phyloP scores from a whole-genome alignment of 2,113 vertebrate genomes.

The Embiotoca jacksoni region DNA sequence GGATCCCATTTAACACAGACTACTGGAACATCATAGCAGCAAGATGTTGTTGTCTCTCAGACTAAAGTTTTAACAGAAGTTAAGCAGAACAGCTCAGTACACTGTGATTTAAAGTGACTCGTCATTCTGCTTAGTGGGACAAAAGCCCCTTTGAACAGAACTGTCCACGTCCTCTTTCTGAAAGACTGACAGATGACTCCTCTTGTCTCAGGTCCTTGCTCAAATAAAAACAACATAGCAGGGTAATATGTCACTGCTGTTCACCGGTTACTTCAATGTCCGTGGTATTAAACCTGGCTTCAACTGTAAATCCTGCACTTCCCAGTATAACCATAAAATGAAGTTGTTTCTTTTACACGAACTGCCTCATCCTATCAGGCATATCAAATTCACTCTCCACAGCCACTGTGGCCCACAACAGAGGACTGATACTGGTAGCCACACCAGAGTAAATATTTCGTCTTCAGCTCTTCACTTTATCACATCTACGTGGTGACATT shows the following conservation, averaged over 20 bases:
- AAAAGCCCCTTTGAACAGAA: constrained; percentile 25
- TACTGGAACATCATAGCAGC: constrained; percentile 18
- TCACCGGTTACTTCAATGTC: background rate
- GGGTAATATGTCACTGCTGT: background rate
- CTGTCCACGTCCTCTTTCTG: constrained; percentile 20
- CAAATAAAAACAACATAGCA: background rate
- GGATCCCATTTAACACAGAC: constrained; percentile 12
- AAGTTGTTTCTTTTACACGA: no score
- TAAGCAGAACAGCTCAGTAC: background rate
- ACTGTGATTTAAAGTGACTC: constrained; percentile 29
- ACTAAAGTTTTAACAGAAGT: constrained; percentile 30
- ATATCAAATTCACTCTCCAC: no score
- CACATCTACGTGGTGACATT: background rate
- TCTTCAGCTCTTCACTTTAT: background rate
- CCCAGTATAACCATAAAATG: background rate
- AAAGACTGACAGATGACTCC: background rate
- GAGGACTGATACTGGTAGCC: background rate
- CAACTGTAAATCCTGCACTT: constrained; percentile 4
- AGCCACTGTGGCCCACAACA: background rate
- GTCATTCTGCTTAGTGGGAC: constrained; percentile 18
- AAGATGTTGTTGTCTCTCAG: constrained; percentile 17
- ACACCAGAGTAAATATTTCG: background rate
- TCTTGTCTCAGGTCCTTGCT: background rate
- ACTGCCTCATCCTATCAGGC: no score
- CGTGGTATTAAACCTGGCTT: background rate